Conservation (phyloP, 1,140 invertebrate species). For the Druon quercuslanigerum region DNA sequence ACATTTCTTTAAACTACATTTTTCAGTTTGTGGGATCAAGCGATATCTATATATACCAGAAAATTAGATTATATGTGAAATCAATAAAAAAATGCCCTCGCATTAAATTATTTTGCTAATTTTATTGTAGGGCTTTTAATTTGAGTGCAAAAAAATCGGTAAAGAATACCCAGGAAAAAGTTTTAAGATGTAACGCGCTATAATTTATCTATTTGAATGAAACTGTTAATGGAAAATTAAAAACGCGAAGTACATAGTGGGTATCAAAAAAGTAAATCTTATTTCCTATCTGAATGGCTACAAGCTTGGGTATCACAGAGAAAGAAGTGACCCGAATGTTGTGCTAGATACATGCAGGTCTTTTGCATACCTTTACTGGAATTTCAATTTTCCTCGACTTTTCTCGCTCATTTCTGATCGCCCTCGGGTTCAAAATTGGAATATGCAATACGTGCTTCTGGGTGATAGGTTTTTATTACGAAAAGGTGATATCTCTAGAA, state of each 20-base stretch:
- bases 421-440: neutral
- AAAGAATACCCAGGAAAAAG: too few relatives aligned
- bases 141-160: too few relatives aligned
- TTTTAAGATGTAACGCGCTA: too few relatives aligned
- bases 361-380: slow-evolving; percentile 8
- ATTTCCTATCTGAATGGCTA: neutral
- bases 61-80: too few relatives aligned
- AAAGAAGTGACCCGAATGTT: slow-evolving; percentile 28
- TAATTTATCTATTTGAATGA: neutral
- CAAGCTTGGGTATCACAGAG: neutral
- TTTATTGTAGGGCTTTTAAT: too few relatives aligned
- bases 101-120: too few relatives aligned
- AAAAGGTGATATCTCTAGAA: neutral
- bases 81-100: too few relatives aligned
- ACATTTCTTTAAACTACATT: too few relatives aligned
- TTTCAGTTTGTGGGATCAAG: too few relatives aligned
- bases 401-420: neutral
- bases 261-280: neutral
- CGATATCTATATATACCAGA: too few relatives aligned
- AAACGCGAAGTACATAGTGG: neutral
- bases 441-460: slow-evolving; percentile 23
- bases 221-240: neutral
- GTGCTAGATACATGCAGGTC: neutral
- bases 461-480: slow-evolving; percentile 19
- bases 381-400: slow-evolving; percentile 21